Evolutionary conservation across 2,888 invertebrate species (phyloP).

Genomic region (Anthrax anthrax): DNA sequence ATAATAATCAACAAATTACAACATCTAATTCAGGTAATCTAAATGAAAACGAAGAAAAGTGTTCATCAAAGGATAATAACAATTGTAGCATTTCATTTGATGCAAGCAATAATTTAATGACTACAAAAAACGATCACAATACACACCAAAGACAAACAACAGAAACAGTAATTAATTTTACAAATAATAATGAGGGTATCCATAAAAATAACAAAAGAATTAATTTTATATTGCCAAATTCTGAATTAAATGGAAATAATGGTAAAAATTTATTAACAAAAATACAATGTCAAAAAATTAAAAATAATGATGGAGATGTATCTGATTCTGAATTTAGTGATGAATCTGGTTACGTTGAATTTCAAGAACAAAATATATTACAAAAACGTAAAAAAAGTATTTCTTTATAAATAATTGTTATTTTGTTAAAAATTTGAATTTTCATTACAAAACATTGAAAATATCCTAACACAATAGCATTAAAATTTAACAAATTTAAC

Average conservation of each 20-base stretch:
- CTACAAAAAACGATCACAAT: not conserved
- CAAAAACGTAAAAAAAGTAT: not conserved
- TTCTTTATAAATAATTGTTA: not conserved
- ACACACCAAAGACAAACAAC: not conserved
- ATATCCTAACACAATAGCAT: too few relatives aligned
- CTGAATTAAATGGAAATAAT: not conserved
- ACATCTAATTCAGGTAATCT: not conserved
- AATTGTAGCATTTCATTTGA: too few relatives aligned
- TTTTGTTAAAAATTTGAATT: too few relatives aligned
- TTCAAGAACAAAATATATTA: constrained; percentile 34
- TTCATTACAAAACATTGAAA: too few relatives aligned
- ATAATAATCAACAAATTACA: not conserved
- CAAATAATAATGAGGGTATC: not conserved
- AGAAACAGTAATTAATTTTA: not conserved
- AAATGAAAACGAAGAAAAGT: not conserved
- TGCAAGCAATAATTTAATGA: too few relatives aligned
- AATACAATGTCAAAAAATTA: not conserved
- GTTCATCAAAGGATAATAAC: not conserved
- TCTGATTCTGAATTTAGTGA: constrained; percentile 75
- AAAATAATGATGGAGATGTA: constrained; percentile 36
- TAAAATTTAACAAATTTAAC: too few relatives aligned
- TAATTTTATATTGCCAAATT: constrained; percentile 6
- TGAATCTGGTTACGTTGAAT: constrained; percentile 82
- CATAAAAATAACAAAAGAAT: not conserved
- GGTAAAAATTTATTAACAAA: not conserved